Evolutionary conservation across 2,797 vertebrate genomes (phyloP).

Genomic region (Sebastes trivittatus): DNA sequence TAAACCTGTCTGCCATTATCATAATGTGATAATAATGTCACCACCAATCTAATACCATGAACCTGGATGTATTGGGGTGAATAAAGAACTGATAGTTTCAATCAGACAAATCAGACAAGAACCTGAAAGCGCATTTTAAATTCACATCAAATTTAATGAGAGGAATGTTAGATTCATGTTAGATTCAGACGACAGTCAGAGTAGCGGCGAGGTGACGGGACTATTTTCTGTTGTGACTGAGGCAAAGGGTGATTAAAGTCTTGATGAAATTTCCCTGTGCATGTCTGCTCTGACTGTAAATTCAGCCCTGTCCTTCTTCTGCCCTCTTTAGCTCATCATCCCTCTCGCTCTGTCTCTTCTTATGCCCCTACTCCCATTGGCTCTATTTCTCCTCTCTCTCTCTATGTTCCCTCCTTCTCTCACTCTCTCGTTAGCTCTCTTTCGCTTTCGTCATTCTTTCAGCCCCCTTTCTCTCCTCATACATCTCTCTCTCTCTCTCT

Average conservation of each 20-base stretch:
- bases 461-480: constrained; percentile 43
- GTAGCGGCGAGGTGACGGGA: not conserved
- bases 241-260: constrained; percentile 55
- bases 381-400: not conserved
- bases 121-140: not conserved
- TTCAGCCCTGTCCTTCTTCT: constrained; percentile 27
- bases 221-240: constrained; percentile 45
- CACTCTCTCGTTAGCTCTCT: not conserved
- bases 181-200: not conserved
- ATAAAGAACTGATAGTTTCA: not conserved
- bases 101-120: not conserved
- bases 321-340: constrained; percentile 43
- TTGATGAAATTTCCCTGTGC: constrained; percentile 44
- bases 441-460: constrained; percentile 23
- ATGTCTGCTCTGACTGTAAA: constrained; percentile 33
- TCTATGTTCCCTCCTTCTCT: not conserved
- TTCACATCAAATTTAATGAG: not conserved
- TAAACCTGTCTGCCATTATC: not conserved
- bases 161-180: not conserved
- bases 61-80: not conserved
- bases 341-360: not conserved
- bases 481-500: not conserved
- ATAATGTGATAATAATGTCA: constrained; percentile 1
- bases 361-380: constrained; percentile 3
- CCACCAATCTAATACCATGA: not conserved